These are phyloP conservation scores for Pangasius macronema DNA, from an alignment of 2,797 vertebrate species.

Conservation along the genomic window DNA sequence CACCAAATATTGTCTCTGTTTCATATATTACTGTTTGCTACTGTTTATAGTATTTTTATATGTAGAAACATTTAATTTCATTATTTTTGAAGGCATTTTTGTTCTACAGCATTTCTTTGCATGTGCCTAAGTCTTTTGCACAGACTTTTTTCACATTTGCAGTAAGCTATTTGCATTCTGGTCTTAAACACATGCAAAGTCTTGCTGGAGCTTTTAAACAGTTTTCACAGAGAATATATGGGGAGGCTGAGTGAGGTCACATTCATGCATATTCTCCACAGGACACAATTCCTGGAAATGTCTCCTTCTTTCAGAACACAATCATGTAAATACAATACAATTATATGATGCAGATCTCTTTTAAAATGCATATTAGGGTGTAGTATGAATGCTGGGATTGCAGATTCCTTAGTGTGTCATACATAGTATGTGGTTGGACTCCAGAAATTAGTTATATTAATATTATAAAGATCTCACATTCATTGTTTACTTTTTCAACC, in stretches of 20 bases:
- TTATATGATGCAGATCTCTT: background rate
- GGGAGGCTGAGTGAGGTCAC: background rate
- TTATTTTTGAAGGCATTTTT: too few species aligned
- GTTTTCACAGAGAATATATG: background rate
- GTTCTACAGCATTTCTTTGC: too few species aligned
- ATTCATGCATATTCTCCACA: background rate
- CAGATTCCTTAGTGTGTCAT: background rate
- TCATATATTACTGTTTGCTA: too few species aligned
- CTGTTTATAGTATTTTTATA: too few species aligned
- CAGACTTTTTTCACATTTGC: too few species aligned
- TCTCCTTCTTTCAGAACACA: background rate
- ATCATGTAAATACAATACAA: background rate
- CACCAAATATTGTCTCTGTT: too few species aligned
- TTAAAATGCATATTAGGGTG: background rate
- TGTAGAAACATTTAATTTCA: too few species aligned
- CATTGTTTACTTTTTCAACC: background rate
- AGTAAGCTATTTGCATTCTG: background rate
- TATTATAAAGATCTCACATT: background rate
- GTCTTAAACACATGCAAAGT: background rate
- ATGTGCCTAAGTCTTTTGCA: too few species aligned
- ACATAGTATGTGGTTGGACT: background rate
- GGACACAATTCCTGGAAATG: constrained; percentile 18
- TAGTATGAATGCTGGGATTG: background rate
- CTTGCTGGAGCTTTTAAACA: background rate
- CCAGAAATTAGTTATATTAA: background rate